These are phyloP conservation scores for Pteruthius melanotis DNA, from an alignment of 2,113 vertebrate genomes.

Conservation along the genomic window DNA sequence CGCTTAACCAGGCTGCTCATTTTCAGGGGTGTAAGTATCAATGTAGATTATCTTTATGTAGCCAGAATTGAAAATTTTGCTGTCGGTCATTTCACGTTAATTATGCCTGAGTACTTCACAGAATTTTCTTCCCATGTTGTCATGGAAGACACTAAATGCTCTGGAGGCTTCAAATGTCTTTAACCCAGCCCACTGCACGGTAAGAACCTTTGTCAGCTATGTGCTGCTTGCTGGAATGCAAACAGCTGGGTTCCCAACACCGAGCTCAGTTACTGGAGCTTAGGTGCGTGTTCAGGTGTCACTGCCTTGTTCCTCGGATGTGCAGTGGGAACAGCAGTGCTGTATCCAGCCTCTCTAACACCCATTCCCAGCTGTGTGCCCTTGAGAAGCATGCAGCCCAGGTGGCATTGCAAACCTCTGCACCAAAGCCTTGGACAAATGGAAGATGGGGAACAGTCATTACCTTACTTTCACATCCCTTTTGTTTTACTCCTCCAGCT, in stretches of 20 bases:
- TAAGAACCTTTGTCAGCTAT: background rate
- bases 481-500: slow-evolving; percentile 42
- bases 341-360: background rate
- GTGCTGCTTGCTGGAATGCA: background rate
- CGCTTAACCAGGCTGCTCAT: background rate
- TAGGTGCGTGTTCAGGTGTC: background rate
- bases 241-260: background rate
- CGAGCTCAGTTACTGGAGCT: background rate
- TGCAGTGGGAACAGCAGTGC: background rate
- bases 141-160: background rate
- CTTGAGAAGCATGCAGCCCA: background rate
- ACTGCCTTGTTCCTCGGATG: fast-evolving
- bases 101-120: background rate
- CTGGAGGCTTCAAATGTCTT: background rate
- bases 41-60: background rate
- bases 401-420: background rate
- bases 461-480: background rate
- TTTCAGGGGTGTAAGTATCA: background rate
- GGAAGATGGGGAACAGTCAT: background rate
- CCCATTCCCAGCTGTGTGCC: fast-evolving
- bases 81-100: background rate
- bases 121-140: background rate
- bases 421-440: background rate
- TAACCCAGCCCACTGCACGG: background rate
- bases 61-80: background rate